These are phyloP conservation scores for Rhombomys opimus DNA, from an alignment of 2,113 vertebrate genomes.

Conservation along the genomic window DNA sequence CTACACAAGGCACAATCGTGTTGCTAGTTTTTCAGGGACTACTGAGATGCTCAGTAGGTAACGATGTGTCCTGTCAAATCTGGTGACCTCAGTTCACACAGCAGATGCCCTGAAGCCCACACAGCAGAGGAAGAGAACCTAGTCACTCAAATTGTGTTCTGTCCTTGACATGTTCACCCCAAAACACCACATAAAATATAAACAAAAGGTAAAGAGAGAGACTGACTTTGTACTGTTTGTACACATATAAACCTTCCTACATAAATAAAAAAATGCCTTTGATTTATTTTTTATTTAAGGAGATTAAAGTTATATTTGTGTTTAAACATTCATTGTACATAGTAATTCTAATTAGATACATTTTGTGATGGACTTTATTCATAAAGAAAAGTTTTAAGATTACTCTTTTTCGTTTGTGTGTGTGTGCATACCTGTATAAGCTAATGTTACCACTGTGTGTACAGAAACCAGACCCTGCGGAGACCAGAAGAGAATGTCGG, in stretches of 20 bases:
- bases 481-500: not conserved
- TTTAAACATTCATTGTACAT: slow-evolving; percentile 18
- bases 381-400: not conserved
- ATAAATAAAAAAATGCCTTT: not conserved
- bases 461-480: not conserved
- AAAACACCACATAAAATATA: not conserved
- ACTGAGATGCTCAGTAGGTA: not conserved
- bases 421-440: not conserved
- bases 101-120: not conserved
- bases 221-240: not conserved
- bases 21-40: not conserved
- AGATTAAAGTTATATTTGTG: slow-evolving; percentile 35
- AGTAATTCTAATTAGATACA: slow-evolving; percentile 30
- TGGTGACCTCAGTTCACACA: not conserved
- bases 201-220: not conserved
- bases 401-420: not conserved
- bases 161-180: not conserved
- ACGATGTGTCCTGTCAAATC: not conserved
- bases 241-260: not conserved
- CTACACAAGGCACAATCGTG: not conserved
- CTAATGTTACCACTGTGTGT: not conserved
- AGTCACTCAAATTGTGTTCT: not conserved
- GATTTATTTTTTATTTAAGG: slow-evolving; percentile 3
- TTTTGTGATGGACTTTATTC: not conserved
- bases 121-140: not conserved